Conservation (phyloP, 2,888 invertebrate species). For the Colostygia pectinataria region DNA sequence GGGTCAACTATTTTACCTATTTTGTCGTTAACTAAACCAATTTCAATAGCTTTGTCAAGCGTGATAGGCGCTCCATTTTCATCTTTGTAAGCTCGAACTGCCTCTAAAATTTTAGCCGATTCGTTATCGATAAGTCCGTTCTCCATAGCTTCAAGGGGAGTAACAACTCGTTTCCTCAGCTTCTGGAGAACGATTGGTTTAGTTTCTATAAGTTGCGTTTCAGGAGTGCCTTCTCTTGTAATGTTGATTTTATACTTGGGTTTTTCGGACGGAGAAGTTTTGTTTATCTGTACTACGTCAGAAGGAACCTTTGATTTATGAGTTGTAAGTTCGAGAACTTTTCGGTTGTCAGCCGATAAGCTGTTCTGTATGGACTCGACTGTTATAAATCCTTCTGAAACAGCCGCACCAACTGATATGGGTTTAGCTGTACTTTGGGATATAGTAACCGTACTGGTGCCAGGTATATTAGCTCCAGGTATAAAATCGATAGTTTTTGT, state of each 20-base stretch:
- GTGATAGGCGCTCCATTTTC: conserved; percentile 84
- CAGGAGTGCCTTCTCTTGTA: conserved; percentile 81
- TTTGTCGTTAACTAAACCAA: conserved; percentile 87
- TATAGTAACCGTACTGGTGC: conserved; percentile 45
- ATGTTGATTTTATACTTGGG: conserved; percentile 87
- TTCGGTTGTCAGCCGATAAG: conserved; percentile 63
- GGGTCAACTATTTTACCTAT: conserved; percentile 92
- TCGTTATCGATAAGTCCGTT: conserved; percentile 90
- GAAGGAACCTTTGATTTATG: conserved; percentile 52
- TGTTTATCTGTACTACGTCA: conserved; percentile 83
- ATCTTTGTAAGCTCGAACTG: conserved; percentile 81
- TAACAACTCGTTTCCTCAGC: conserved; percentile 88
- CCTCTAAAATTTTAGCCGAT: conserved; percentile 87
- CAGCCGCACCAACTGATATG: conserved; percentile 83
- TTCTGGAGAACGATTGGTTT: conserved; percentile 90
- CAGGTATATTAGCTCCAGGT: conserved; percentile 34
- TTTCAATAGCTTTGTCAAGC: conserved; percentile 89
- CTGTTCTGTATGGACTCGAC: conserved; percentile 78
- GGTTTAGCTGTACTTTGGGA: conserved; percentile 65
- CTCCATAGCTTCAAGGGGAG: conserved; percentile 89
- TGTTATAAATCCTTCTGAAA: conserved; percentile 81
- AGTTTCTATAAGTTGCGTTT: conserved; percentile 84
- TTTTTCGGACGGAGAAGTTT: conserved; percentile 82
- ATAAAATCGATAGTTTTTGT: conserved; percentile 30
- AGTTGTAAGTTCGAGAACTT: conserved; percentile 41